phyloP scores from a whole-genome alignment of 2,797 vertebrate species.

The Limnodromus scolopaceus region DNA sequence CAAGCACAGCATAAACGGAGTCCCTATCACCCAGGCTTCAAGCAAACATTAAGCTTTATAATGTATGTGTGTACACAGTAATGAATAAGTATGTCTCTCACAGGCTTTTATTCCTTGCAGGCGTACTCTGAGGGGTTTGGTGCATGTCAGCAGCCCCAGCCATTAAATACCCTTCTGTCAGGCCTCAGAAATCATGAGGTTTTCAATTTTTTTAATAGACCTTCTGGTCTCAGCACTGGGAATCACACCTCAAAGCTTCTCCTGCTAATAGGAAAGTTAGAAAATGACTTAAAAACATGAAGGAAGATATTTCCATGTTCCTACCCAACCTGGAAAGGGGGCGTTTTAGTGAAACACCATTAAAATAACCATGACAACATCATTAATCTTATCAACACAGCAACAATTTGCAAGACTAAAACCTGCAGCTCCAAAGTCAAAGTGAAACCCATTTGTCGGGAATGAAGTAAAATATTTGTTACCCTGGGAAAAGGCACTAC shows the following conservation, averaged over 20 bases:
- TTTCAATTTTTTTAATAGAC: not conserved
- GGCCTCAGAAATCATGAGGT: not conserved
- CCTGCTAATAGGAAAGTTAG: not conserved
- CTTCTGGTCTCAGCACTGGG: not conserved
- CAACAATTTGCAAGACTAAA: not conserved
- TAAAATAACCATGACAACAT: not conserved
- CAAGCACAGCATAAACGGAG: not conserved
- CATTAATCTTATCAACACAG: not conserved
- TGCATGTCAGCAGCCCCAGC: not conserved
- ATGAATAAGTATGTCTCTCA: not conserved
- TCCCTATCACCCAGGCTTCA: not conserved
- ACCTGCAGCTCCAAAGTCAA: not conserved
- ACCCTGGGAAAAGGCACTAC: not conserved
- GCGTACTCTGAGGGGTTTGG: not conserved
- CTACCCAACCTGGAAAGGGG: not conserved
- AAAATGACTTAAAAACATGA: not conserved
- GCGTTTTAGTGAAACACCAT: not conserved
- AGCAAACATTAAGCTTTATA: slow-evolving; percentile 26
- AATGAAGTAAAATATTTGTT: not conserved
- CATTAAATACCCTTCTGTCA: not conserved
- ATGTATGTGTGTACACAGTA: not conserved
- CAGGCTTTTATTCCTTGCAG: not conserved
- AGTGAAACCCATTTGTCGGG: not conserved
- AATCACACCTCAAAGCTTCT: not conserved
- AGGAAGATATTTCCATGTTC: not conserved